Base-by-base conservation (phyloP, 1,140 invertebrate species). In the Dryas iulia region DNA sequence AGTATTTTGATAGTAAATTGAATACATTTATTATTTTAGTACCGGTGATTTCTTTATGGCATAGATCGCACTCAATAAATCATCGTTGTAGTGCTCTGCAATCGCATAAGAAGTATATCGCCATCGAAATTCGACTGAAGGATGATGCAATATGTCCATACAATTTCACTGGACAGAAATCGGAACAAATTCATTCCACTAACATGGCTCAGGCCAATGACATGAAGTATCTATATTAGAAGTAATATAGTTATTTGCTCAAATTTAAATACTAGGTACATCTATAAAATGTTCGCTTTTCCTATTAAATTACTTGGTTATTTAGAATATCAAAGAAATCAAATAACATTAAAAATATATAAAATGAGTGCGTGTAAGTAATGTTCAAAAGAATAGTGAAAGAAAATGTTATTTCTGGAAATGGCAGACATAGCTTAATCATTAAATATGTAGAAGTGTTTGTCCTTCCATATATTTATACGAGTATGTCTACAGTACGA, bases 131-230 rank as follows among this genome's bases (percentile, higher is more conserved):
- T 47, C 18, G 35, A 66, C 10, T 11, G 52, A 8, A 57, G 7
- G 14, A 39, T 66, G 57, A 66, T 66, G 57, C 64, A 66, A 66
- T 47, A 59, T 59, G 11, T 18, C 39, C 24, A 24, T 33, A 26
- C 35, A 66, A 66, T 59, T n/a, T 31, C 24, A 21, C 57, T 18
- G 31, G 53, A 33, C 30, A 52, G 31, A 30, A 59, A 33, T 58
- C 57, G 35, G 57, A 52, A 53, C 57, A 28, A 33, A 54, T 14
- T 59, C 64, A 23, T 59, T 58, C 25, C 7, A 53, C 24, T n/a
- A 31, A 59, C 39, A 52, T 23, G 65, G 66, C 66, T 72, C 72
- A 65, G 73, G 65, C 54, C 70, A 77, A 77, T 60, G 72, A 74
- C 72, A 69, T 65, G 30, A 60, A 56, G 35, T 21, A n/a, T 64